Conservation (phyloP, 2,888 invertebrate genomes). For the Myathropa florea region DNA sequence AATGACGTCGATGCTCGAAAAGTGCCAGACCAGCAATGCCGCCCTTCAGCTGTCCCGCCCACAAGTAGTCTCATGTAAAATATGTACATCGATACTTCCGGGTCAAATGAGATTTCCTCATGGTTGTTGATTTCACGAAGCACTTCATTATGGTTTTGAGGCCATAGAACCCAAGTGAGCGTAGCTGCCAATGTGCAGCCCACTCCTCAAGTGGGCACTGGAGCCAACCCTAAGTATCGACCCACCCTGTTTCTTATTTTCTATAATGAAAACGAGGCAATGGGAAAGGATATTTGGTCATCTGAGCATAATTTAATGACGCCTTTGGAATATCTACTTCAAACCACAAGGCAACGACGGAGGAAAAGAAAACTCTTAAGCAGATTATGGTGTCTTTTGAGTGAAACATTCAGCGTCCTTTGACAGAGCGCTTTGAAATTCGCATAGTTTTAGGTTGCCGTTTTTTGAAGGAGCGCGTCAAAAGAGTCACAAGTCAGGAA, state of each 20-base stretch:
- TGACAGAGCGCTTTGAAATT: constrained; percentile 1
- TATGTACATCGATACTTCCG: constrained; percentile 11
- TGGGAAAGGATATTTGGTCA: constrained; percentile 20
- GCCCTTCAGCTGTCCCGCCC: background rate
- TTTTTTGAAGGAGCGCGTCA: background rate
- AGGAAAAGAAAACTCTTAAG: constrained; percentile 3
- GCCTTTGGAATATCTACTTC: constrained; percentile 15
- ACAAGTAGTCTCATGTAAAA: constrained; percentile 1
- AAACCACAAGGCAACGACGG: background rate
- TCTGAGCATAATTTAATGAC: constrained; percentile 12
- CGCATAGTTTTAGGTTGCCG: background rate
- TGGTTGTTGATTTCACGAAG: constrained; percentile 26
- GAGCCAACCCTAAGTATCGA: background rate
- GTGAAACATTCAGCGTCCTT: background rate
- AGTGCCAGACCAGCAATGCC: constrained; percentile 28
- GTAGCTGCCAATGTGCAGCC: background rate
- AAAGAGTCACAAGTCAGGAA: constrained; percentile 8
- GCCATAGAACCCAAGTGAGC: constrained; percentile 10
- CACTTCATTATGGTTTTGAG: constrained; percentile 19
- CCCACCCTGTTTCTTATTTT: background rate
- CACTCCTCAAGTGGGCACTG: background rate
- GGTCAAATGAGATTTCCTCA: constrained; percentile 12
- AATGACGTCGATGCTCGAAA: constrained; percentile 40
- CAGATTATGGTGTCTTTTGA: constrained; percentile 20
- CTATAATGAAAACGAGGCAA: background rate